Conservation (phyloP, 2,888 invertebrate genomes). For the Metallyticus violacea region DNA sequence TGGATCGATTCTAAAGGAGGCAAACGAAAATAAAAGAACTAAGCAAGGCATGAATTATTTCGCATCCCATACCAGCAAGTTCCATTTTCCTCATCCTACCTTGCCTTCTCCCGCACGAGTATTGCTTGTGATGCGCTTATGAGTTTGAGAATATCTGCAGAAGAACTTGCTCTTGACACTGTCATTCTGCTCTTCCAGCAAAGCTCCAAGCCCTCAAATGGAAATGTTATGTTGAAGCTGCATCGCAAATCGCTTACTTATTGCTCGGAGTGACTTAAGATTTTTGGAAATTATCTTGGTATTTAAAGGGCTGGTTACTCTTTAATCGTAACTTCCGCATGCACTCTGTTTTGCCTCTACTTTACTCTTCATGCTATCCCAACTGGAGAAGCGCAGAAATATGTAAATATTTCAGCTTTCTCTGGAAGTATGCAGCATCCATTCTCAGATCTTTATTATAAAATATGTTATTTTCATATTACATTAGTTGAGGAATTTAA, state of each 20-base stretch:
- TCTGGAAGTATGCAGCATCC: background rate
- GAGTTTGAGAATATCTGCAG: background rate
- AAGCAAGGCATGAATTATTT: too few species aligned
- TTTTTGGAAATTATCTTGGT: background rate
- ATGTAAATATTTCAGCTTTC: background rate
- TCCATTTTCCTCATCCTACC: too few species aligned
- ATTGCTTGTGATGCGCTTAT: background rate
- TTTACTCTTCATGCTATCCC: background rate
- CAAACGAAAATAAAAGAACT: too few species aligned
- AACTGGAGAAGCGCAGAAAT: background rate
- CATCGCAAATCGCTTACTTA: background rate
- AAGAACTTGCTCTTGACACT: background rate
- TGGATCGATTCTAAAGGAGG: too few species aligned
- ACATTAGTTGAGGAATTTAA: too few species aligned
- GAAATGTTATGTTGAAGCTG: background rate
- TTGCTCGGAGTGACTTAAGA: background rate
- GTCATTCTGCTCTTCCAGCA: background rate
- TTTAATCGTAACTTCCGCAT: background rate
- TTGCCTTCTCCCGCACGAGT: too few species aligned
- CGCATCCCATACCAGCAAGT: too few species aligned
- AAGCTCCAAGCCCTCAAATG: background rate
- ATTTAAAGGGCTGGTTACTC: background rate
- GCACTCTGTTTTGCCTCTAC: background rate
- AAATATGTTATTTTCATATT: too few species aligned
- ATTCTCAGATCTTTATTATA: background rate